Evolutionary conservation across 2,113 vertebrate genomes (phyloP), one percentile per base, ranked within the genome.

Genomic region (Erythrolamprus reginae): DNA sequence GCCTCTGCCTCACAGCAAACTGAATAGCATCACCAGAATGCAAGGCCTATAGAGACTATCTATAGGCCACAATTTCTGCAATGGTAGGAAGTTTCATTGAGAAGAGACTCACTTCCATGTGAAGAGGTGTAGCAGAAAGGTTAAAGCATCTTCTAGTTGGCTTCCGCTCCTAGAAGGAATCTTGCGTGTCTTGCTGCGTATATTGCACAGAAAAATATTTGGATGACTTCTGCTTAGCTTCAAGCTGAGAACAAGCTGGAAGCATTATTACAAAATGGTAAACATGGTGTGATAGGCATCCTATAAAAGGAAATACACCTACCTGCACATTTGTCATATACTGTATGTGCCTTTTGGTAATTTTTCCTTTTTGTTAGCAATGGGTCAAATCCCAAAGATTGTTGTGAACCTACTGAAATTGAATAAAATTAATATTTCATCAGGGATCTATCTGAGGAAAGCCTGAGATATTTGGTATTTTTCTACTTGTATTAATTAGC

Each of bases 391-490:
- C 91, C 92, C 58, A 92, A 83, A 87, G 55, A 65, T 42, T 42
- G 17, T 0, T 0, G 58, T 38, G 92, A 19, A 65, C 47, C 51
- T 45, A 45, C 6, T 45, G 19, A n/a, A 55, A n/a, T 13, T 88
- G 33, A 88, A 88, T 0, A 93, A 93, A 33, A 12, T 48, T 89
- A 93, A 48, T 91, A 82, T n/a, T 94, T 70, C 26, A 33, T 10
- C 0, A 55, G 50, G 88, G 84, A 93, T 93, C 82, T 8, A 89
- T 58, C 84, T 77, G 28, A 38, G n/a, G 51, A 4, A 26, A 56
- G 85, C 84, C 84, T 92, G 19, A 84, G 3, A 0, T 5, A 10
- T 26, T 70, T 42, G 0, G 86, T 89, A 83, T 17, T 47, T 33
- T 2, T 82, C 52, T 19, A 3, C 77, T 55, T 91, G 56, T 65